Conservation (phyloP, 2,113 vertebrate species). For the Ochotona princeps region DNA sequence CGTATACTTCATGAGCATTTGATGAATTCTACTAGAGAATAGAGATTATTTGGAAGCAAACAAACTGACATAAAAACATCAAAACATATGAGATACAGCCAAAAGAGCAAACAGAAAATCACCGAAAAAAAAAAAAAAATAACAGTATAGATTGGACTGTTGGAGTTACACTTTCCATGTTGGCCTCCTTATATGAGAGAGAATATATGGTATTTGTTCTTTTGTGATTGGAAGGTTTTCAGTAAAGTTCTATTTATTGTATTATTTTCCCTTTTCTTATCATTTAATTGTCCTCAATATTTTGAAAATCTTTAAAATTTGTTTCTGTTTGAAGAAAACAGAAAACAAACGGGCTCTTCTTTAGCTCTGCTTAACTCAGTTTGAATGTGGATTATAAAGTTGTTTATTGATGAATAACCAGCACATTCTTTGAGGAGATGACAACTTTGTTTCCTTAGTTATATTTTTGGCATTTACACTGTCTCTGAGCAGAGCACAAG, state of each 20-base stretch:
- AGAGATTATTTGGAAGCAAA: too few relatives aligned
- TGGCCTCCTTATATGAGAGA: too few relatives aligned
- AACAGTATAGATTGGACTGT: too few relatives aligned
- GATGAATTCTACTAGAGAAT: too few relatives aligned
- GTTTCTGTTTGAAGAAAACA: not conserved
- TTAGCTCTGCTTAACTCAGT: not conserved
- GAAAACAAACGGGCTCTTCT: constrained; percentile 37
- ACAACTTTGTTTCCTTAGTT: constrained; percentile 29
- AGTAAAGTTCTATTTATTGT: not conserved
- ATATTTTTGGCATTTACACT: not conserved
- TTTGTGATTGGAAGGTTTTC: not conserved
- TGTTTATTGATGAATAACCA: not conserved
- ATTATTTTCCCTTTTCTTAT: constrained; percentile 11
- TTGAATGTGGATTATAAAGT: constrained; percentile 39
- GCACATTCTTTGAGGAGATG: constrained; percentile 3
- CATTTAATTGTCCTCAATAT: not conserved
- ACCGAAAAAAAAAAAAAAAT: too few relatives aligned
- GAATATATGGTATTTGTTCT: too few relatives aligned
- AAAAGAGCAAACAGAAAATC: too few relatives aligned
- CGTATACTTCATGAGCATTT: too few relatives aligned
- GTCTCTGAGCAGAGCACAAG: not conserved
- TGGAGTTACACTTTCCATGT: too few relatives aligned
- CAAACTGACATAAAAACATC: too few relatives aligned
- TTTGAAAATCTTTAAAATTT: not conserved
- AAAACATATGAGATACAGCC: too few relatives aligned